Evolutionary conservation across 2,888 invertebrate genomes (phyloP), one percentile per base, ranked within the genome.

Genomic region (Pristionchus maxplancki): DNA sequence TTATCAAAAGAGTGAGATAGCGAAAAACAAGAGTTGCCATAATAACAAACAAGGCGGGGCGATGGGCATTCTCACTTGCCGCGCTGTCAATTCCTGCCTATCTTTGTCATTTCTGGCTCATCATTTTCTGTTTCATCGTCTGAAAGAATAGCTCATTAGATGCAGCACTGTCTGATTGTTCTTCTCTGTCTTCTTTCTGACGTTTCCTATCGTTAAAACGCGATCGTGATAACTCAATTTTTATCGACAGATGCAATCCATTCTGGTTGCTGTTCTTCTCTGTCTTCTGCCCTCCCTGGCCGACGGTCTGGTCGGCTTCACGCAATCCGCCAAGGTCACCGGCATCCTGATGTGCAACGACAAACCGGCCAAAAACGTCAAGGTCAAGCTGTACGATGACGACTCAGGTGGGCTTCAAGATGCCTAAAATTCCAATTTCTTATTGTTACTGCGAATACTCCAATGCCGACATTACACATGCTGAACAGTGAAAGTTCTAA

Each of bases 241-340:
- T n/a, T n/a, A n/a, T n/a, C n/a, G n/a, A n/a, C n/a, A n/a, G n/a
- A n/a, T n/a, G n/a, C n/a, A n/a, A n/a, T n/a, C n/a, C n/a, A n/a
- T n/a, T n/a, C n/a, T n/a, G n/a, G n/a, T n/a, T n/a, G n/a, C n/a
- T n/a, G n/a, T n/a, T n/a, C n/a, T n/a, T n/a, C n/a, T n/a, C n/a
- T n/a, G 34, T 20, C 89, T 92, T 8, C 89, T 92, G 20, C n/a
- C 44, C 40, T 8, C 37, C 20, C n/a, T 58, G 0, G 20, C 83
- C 13, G 11, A 24, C 17, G 58, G 53, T 11, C 83, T 84, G n/a
- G 48, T 92, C 50, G 87, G 87, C 17, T 71, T 87, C 87, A 87
- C 87, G 31, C 87, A 87, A 58, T 87, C 87, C 5, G 74, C 78
- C 24, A 78, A 15, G 4, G 87, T 78, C 8, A 48, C n/a, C 5